These are phyloP conservation scores for Campoplex capitator DNA, from an alignment of 2,888 invertebrate genomes.

Conservation along the genomic window DNA sequence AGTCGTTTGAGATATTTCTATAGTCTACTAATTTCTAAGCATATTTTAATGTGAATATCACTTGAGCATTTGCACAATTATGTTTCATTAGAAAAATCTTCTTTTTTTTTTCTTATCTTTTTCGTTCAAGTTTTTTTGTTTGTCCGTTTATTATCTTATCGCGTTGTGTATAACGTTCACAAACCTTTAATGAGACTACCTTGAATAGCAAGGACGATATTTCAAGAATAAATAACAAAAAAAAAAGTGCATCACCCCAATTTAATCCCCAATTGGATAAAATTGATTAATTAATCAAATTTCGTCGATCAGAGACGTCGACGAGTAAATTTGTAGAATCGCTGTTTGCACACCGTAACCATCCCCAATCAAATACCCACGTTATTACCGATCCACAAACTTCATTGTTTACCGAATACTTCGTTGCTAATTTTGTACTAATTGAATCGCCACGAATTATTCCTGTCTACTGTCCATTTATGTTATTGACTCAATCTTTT, in stretches of 20 bases:
- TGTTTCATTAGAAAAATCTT: background rate
- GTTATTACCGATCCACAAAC: background rate
- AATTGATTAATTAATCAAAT: constrained; percentile 24
- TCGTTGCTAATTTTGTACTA: constrained; percentile 6
- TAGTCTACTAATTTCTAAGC: background rate
- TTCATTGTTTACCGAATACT: background rate
- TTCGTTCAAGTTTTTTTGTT: background rate
- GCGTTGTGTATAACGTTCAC: background rate
- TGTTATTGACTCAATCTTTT: background rate
- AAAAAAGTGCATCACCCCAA: background rate
- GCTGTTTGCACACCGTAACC: background rate
- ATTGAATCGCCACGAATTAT: background rate
- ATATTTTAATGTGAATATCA: background rate
- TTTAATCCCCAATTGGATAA: constrained; percentile 14
- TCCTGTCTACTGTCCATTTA: background rate
- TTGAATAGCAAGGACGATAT: background rate
- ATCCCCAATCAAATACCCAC: background rate
- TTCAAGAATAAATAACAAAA: background rate
- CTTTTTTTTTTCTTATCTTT: background rate
- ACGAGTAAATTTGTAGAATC: constrained; percentile 12
- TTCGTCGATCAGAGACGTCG: background rate
- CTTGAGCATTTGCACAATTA: background rate
- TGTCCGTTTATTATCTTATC: too few relatives aligned
- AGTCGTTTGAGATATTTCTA: constrained; percentile 10
- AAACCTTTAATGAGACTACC: background rate